phyloP scores from a whole-genome alignment of 2,113 vertebrate genomes.

The Sminthopsis crassicaudata region DNA sequence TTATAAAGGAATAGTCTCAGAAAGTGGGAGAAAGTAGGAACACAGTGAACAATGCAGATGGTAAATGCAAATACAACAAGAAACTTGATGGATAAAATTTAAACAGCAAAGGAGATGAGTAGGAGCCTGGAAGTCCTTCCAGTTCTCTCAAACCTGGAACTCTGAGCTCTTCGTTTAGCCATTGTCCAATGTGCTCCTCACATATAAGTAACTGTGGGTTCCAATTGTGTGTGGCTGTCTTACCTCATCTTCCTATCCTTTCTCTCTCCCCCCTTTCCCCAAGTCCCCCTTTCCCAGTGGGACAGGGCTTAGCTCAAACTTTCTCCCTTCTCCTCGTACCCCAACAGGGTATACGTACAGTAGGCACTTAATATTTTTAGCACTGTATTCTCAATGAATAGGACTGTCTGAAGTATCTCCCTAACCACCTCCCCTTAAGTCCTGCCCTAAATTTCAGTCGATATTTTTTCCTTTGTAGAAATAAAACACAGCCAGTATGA shows the following conservation, averaged over 20 bases:
- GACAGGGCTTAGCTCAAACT: neutral
- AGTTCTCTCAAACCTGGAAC: neutral
- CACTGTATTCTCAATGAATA: constrained; percentile 4
- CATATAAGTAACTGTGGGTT: neutral
- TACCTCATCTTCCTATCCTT: neutral
- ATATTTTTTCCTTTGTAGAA: constrained; percentile 65
- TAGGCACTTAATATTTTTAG: neutral
- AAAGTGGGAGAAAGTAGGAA: neutral
- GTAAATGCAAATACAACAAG: neutral
- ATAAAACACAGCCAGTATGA: constrained; percentile 39
- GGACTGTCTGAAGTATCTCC: neutral
- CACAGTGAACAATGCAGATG: neutral
- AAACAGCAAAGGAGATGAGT: neutral
- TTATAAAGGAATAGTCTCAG: neutral
- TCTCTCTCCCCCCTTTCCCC: too few species aligned
- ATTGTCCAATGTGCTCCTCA: neutral
- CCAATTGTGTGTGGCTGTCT: neutral
- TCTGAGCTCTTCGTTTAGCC: neutral
- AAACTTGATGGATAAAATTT: neutral
- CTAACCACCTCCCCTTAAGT: constrained; percentile 14
- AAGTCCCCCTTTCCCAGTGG: neutral
- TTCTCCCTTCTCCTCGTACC: neutral
- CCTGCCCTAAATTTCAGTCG: constrained; percentile 34
- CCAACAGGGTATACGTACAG: neutral
- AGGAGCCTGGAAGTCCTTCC: neutral